phyloP scores from a whole-genome alignment of 2,888 invertebrate species.

The Lutraria lutraria region DNA sequence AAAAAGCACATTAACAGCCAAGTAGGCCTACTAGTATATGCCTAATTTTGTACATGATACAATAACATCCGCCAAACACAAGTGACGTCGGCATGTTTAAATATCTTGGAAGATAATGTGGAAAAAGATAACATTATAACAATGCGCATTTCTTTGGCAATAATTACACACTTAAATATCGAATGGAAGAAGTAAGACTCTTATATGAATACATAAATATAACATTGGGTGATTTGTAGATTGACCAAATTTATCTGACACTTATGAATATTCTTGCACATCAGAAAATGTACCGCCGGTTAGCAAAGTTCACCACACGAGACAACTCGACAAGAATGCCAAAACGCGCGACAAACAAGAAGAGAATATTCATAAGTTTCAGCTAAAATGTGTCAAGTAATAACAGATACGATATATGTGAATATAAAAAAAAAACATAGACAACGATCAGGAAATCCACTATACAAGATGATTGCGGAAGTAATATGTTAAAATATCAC shows the following conservation, averaged over 20 bases:
- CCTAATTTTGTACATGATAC: background rate
- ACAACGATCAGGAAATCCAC: background rate
- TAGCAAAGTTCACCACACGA: background rate
- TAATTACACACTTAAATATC: background rate
- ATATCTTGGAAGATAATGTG: too few species aligned
- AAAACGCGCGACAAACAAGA: background rate
- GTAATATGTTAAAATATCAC: slow-evolving; percentile 21
- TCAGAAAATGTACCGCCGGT: background rate
- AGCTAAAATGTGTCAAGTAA: background rate
- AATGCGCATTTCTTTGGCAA: background rate
- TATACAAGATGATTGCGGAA: background rate
- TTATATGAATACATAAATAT: background rate
- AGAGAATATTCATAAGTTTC: background rate
- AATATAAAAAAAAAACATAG: background rate
- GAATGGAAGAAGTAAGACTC: background rate
- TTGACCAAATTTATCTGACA: background rate
- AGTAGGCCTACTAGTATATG: too few species aligned
- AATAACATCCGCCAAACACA: background rate
- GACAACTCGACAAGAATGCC: background rate
- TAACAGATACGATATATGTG: background rate
- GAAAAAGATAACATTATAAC: background rate
- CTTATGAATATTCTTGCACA: background rate
- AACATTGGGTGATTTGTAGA: background rate
- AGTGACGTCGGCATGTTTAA: background rate
- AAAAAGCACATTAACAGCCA: too few species aligned